phyloP scores from a whole-genome alignment of 2,113 vertebrate genomes.

The Porphyrio hochstetteri region DNA sequence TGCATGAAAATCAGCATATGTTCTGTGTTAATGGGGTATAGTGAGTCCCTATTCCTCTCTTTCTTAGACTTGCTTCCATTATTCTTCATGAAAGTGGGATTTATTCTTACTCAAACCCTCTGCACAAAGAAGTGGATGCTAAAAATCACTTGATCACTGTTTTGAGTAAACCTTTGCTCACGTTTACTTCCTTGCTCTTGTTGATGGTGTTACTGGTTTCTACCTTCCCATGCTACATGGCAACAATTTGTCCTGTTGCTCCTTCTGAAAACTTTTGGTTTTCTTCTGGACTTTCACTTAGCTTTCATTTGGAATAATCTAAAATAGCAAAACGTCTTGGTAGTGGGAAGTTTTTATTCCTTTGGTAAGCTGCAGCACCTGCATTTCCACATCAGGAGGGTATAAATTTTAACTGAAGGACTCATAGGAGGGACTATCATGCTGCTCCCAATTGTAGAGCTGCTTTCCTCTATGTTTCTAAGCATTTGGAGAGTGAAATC shows the following conservation, averaged over 20 bases:
- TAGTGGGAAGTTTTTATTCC: neutral
- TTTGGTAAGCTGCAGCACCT: neutral
- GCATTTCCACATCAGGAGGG: neutral
- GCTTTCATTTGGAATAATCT: neutral
- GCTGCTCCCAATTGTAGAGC: neutral
- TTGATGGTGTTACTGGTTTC: neutral
- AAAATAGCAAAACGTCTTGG: neutral
- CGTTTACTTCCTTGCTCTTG: neutral
- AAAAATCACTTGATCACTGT: neutral
- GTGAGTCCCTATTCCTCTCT: neutral
- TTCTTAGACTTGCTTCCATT: neutral
- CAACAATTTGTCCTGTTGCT: neutral
- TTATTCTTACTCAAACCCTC: neutral
- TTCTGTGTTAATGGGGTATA: neutral
- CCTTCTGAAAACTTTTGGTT: too few species aligned
- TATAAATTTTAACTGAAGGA: neutral
- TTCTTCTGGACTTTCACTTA: neutral
- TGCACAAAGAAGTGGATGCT: neutral
- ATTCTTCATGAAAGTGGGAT: neutral
- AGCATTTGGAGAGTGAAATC: neutral
- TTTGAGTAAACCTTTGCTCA: neutral
- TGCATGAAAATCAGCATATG: neutral
- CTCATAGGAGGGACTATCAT: neutral
- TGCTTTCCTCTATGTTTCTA: neutral
- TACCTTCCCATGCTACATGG: neutral